Evolutionary conservation across 2,888 invertebrate genomes (phyloP), one percentile per base, ranked within the genome.

Genomic region (Smittia aterrima): DNA sequence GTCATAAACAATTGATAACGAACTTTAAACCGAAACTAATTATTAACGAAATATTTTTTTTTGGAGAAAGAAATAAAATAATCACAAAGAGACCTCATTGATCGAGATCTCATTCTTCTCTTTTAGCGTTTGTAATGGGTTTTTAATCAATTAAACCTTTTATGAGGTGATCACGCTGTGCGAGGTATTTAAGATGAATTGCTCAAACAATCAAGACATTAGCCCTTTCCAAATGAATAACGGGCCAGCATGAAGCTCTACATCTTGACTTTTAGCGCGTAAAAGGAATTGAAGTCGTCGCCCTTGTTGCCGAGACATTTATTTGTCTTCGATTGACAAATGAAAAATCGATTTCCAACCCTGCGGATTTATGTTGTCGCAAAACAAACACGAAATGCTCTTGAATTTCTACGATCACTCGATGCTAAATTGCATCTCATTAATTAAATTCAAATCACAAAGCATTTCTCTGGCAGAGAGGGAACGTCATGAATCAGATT

Each of bases 141-240:
- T 68, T 41, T 24, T 68, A 20, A 68, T 68, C 68, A 68, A 68
- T 68, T 68, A 47, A 68, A 68, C 66, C 58, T 58, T 58, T 58
- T 58, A 58, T 58, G 24, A 11, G 58, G 11, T 16, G 47, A 11
- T 32, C 47, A 2, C 47, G 47, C 47, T 47, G 47, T 16, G 47
- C 11, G 16, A 47, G 47, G n/a, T 11, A 47, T 47, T 47, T 47
- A 47, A 3, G n/a, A 6, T 6, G 2, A 47, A 47, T 47, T 47
- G 47, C 16, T 47, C 47, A 47, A 47, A 47, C 47, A 47, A 47
- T 47, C 16, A 16, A 47, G 47, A 11, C 11, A 11, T 16, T 47
- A 47, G 47, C 47, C 11, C 47, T 16, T 47, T 47, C 16, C 16
- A 47, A 13, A 11, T 47, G 47, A 47, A 47, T 47, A n/a, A n/a